phyloP scores from a whole-genome alignment of 2,888 invertebrate species.

The Caprella mutica region DNA sequence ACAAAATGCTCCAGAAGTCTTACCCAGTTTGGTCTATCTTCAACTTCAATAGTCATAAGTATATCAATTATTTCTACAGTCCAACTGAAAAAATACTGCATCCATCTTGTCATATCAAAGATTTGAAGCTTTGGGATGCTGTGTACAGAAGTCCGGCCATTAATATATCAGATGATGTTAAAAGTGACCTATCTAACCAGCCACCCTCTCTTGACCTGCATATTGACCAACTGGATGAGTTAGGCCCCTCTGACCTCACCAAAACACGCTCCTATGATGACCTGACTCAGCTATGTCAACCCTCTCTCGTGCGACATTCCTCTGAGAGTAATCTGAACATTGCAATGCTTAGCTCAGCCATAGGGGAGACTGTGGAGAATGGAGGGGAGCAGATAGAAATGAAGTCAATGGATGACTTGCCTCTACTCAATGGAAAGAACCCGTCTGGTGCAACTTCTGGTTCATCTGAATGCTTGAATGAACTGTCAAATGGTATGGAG shows the following conservation, averaged over 20 bases:
- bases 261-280: slow-evolving; percentile 33
- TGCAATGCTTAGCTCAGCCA: slow-evolving; percentile 34
- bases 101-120: slow-evolving; percentile 73
- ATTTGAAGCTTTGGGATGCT: slow-evolving; percentile 70
- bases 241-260: slow-evolving; percentile 18
- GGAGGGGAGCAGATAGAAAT: slow-evolving; percentile 5
- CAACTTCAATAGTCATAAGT: slow-evolving; percentile 50
- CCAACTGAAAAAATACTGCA: slow-evolving; percentile 47
- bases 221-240: neutral
- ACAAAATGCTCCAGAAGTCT: slow-evolving; percentile 52
- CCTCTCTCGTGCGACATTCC: slow-evolving; percentile 4
- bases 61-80: slow-evolving; percentile 71
- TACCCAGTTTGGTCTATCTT: slow-evolving; percentile 81
- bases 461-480: too few species aligned
- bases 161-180: slow-evolving; percentile 20
- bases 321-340: slow-evolving; percentile 18
- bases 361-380: slow-evolving; percentile 11
- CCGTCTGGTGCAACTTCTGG: neutral
- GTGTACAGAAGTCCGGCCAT: slow-evolving; percentile 57
- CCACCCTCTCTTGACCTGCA: neutral
- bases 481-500: too few species aligned
- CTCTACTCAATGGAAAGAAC: neutral
- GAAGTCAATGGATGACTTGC: neutral
- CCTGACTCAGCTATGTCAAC: slow-evolving; percentile 8
- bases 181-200: slow-evolving; percentile 7